Conservation (phyloP, 1,140 invertebrate genomes). For the Solen grandis region DNA sequence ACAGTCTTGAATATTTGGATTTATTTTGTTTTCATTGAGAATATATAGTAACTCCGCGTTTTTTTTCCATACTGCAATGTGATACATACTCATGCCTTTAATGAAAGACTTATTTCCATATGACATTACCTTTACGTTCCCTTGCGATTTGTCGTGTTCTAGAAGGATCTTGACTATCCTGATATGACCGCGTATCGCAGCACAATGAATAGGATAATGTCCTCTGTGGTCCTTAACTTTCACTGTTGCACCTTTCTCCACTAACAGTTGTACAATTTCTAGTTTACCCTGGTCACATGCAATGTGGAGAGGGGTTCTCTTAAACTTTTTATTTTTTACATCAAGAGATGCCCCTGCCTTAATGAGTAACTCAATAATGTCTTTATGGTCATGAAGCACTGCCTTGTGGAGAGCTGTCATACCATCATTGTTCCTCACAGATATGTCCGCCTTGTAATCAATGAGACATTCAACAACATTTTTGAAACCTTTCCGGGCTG, state of each 20-base stretch:
- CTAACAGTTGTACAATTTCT: neutral
- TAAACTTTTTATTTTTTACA: neutral
- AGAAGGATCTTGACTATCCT: conserved; percentile 6
- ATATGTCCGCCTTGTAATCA: neutral
- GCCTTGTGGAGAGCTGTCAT: conserved; percentile 9
- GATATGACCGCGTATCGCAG: conserved; percentile 26
- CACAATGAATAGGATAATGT: conserved; percentile 41
- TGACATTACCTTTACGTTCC: neutral
- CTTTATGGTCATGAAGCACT: neutral
- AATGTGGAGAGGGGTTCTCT: conserved; percentile 16
- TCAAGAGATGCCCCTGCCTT: neutral
- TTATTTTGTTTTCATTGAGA: neutral
- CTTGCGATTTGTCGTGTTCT: conserved; percentile 14
- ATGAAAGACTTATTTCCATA: conserved; percentile 34
- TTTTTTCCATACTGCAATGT: conserved; percentile 39
- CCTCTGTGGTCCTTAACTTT: conserved; percentile 26
- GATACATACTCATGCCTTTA: conserved; percentile 26
- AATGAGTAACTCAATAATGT: neutral
- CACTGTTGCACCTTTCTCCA: conserved; percentile 3
- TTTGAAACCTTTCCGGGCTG: neutral
- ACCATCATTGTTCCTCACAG: neutral
- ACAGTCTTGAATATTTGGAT: conserved; percentile 40
- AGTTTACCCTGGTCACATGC: neutral
- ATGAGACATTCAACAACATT: conserved; percentile 2
- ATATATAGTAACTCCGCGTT: conserved; percentile 2